Conservation (phyloP, 2,113 vertebrate genomes). For the Cepphus grylle region DNA sequence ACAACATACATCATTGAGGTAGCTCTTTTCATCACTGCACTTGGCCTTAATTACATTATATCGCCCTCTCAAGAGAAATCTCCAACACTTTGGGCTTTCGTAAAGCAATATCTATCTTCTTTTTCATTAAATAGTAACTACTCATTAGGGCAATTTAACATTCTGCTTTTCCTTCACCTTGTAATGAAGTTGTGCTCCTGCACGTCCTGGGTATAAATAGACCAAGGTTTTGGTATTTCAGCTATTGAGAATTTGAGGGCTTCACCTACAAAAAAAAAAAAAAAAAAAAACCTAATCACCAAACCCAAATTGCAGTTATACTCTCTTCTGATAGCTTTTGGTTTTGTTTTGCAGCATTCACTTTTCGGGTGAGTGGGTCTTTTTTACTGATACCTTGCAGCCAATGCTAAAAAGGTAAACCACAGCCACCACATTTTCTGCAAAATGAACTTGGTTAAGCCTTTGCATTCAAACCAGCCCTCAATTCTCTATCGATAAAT, state of each 20-base stretch:
- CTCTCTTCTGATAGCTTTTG: neutral
- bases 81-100: neutral
- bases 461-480: neutral
- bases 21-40: neutral
- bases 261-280: neutral
- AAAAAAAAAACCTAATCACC: neutral
- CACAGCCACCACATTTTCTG: neutral
- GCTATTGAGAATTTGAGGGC: neutral
- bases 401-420: neutral
- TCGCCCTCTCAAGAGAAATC: constrained; percentile 16
- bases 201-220: neutral
- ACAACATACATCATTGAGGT: neutral
- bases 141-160: neutral
- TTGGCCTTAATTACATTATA: constrained; percentile 36
- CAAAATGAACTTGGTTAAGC: neutral
- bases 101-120: neutral
- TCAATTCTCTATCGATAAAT: neutral
- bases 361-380: neutral
- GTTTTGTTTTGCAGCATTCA: neutral
- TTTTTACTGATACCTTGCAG: neutral
- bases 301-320: rapidly evolving
- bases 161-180: neutral
- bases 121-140: constrained; percentile 27
- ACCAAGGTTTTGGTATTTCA: neutral
- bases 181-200: neutral